A percentile compares a stretch with the other conserved stretches of the same genome.
Conservation (phyloP, 2,113 vertebrate species). For the Phaethornis superciliosus region DNA sequence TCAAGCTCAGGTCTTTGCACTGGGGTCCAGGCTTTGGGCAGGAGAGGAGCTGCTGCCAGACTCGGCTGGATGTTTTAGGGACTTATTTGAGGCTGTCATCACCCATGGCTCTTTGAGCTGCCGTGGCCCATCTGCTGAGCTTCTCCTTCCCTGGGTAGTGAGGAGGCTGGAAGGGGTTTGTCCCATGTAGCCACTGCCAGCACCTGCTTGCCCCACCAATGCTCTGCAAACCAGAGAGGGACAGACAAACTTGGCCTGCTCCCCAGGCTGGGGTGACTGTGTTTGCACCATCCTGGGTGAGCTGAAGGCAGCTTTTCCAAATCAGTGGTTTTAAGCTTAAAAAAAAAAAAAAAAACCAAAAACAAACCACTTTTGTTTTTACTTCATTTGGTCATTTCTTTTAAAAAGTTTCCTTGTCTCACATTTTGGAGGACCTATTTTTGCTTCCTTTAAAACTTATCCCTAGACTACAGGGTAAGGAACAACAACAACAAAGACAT, state of each 20-base stretch:
- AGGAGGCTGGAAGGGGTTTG: background rate
- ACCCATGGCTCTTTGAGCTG: background rate
- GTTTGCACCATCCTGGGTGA: background rate
- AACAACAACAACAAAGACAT: background rate
- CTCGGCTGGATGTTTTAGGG: background rate
- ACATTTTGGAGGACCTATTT: background rate
- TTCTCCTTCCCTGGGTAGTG: background rate
- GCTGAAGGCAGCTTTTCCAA: background rate
- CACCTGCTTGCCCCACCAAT: rapidly evolving
- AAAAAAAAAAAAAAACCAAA: background rate
- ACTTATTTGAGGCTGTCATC: background rate
- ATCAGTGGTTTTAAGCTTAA: background rate
- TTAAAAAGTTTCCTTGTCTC: background rate
- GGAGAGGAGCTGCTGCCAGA: background rate
- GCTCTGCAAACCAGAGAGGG: rapidly evolving
- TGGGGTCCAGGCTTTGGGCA: rapidly evolving
- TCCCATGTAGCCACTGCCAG: rapidly evolving
- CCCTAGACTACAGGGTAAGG: background rate
- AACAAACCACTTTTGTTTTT: background rate
- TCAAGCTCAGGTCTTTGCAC: background rate
- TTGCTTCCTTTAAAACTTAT: background rate
- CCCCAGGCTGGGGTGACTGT: background rate
- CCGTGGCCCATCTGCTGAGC: background rate
- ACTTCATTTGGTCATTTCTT: background rate
- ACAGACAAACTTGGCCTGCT: rapidly evolving